These are phyloP conservation scores for Bradypodion pumilum DNA, from an alignment of 2,797 vertebrate species.

Conservation along the genomic window DNA sequence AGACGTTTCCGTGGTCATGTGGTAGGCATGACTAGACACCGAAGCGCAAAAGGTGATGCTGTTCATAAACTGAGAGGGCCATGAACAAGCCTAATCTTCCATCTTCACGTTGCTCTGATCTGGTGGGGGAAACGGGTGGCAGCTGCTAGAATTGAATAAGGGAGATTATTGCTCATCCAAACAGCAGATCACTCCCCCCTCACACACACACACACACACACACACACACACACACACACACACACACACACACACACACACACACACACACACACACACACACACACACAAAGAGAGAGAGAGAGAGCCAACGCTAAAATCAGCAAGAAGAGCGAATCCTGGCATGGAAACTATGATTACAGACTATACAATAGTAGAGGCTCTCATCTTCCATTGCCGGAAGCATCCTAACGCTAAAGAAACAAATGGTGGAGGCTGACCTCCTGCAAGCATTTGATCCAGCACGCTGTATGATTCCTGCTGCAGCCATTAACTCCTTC, in stretches of 20 bases:
- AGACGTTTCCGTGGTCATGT: no score
- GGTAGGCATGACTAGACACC: no score
- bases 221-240: no score
- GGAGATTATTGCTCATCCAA: conserved; percentile 45
- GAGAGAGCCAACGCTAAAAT: conserved; percentile 23
- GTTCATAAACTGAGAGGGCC: conserved; percentile 27
- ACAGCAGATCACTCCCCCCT: neutral
- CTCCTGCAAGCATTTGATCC: conserved; percentile 60
- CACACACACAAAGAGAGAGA: no score
- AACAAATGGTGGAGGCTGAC: conserved; percentile 61
- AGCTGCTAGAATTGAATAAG: conserved; percentile 18
- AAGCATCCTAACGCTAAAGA: conserved; percentile 49
- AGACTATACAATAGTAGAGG: conserved; percentile 30
- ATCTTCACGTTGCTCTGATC: conserved; percentile 37
- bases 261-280: no score
- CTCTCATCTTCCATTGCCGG: conserved; percentile 42
- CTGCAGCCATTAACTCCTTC: conserved; percentile 44
- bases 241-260: no score
- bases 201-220: no score
- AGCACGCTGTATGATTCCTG: conserved; percentile 37
- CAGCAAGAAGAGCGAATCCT: conserved; percentile 35
- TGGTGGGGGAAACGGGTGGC: conserved; percentile 11
- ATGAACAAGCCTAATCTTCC: conserved; percentile 28
- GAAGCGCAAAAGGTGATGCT: conserved; percentile 48
- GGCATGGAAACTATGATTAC: conserved; percentile 37